Evolutionary conservation across 2,113 vertebrate genomes (phyloP), one percentile per base, ranked within the genome.

Genomic region (Potamarius usumacintae): DNA sequence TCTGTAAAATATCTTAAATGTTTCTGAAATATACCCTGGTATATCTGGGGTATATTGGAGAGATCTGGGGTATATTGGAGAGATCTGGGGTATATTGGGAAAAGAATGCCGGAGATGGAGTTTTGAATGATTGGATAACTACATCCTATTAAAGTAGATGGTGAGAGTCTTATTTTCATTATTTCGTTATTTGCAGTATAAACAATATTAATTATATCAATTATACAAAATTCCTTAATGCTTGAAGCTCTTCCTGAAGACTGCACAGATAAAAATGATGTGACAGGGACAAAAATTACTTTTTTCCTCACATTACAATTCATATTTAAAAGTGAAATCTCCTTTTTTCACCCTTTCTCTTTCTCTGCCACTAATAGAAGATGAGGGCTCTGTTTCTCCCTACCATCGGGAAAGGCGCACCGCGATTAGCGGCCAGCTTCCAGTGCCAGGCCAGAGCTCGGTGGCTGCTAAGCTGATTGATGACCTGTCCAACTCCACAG

Each of bases 401-500:
- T 98, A 97, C 96, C 97, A 97, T 94, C 97, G 97, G 72, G 98
- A 99, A 95, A 96, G 97, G 93, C 97, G 97, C 93, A 99, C 97
- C 90, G 96, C 97, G 8, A 96, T 99, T 92, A 94, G 96, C 89
- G 96, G 97, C 94, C 97, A 97, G 94, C 96, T 95, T 57, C 95
- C 94, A 0, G 83, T 96, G 48, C 95, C 94, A 0, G 85, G 91
- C 88, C 93, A 94, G 79, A 94, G 95, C 52, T 94, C 93, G 90
- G 94, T 95, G 5, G 95, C 97, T 85, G 86, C 95, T 92, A 98
- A 96, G 94, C 94, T 97, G 91, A 97, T 93, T 58, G 97, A 99
- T 92, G 97, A 99, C 92, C 97, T 97, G 82, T 99, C 97, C 83
- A 99, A 97, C 9, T 99, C 98, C 80, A 98, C 96, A 0, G 98